phyloP scores from a whole-genome alignment of 2,797 vertebrate species.

The Spondyliosoma cantharus region DNA sequence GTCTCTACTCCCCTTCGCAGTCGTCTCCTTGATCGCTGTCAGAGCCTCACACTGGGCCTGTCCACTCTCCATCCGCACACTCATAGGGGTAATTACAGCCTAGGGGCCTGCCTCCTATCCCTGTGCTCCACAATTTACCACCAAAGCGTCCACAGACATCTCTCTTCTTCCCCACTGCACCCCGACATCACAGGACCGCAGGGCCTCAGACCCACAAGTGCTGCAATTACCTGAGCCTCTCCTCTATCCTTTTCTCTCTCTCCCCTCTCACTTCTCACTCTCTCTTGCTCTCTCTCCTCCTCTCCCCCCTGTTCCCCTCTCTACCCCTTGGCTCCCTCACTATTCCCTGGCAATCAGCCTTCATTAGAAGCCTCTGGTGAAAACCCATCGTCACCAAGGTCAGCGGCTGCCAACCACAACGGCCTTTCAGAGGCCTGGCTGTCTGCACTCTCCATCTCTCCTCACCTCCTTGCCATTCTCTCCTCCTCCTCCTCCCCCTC shows the following conservation, averaged over 20 bases:
- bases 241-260: slow-evolving; percentile 74
- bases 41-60: slow-evolving; percentile 78
- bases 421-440: slow-evolving; percentile 78
- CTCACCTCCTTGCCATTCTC: slow-evolving; percentile 65
- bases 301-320: slow-evolving; percentile 36
- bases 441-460: slow-evolving; percentile 75
- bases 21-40: slow-evolving; percentile 79
- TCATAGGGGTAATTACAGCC: slow-evolving; percentile 86
- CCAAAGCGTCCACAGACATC: slow-evolving; percentile 82
- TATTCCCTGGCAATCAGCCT: slow-evolving; percentile 86
- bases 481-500: slow-evolving; percentile 26
- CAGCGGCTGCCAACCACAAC: slow-evolving; percentile 81
- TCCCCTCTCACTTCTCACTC: slow-evolving; percentile 38
- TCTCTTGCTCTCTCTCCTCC: slow-evolving; percentile 23
- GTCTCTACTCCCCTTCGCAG: slow-evolving; percentile 58
- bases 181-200: slow-evolving; percentile 83
- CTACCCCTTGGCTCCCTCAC: slow-evolving; percentile 76
- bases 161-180: slow-evolving; percentile 81
- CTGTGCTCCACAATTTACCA: slow-evolving; percentile 83
- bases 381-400: slow-evolving; percentile 86
- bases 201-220: slow-evolving; percentile 86
- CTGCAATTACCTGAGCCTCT: slow-evolving; percentile 87
- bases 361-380: slow-evolving; percentile 87
- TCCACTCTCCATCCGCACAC: slow-evolving; percentile 80
- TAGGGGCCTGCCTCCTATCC: slow-evolving; percentile 79